phyloP scores from a whole-genome alignment of 2,797 vertebrate species.

The Simalia tracyae region DNA sequence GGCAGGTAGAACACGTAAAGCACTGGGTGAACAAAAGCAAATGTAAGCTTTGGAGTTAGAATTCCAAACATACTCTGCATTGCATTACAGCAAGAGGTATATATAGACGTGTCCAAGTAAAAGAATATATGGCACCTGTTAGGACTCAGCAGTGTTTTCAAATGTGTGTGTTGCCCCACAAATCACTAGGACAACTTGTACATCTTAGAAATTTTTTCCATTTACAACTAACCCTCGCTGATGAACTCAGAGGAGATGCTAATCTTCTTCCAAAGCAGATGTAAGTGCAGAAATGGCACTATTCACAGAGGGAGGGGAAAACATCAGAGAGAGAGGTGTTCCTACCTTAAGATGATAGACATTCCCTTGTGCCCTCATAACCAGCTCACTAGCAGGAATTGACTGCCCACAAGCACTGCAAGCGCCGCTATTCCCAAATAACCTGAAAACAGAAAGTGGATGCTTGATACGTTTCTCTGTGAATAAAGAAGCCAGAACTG shows the following conservation, averaged over 20 bases:
- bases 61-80: slow-evolving; percentile 54
- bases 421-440: slow-evolving; percentile 98
- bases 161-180: neutral
- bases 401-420: slow-evolving; percentile 99
- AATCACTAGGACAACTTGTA: slow-evolving; percentile 31
- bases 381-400: slow-evolving; percentile 96
- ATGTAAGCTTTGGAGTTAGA: slow-evolving; percentile 64
- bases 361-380: slow-evolving; percentile 98
- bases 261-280: slow-evolving; percentile 11
- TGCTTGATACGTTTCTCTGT: slow-evolving; percentile 57
- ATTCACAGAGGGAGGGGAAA: neutral
- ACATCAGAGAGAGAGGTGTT: neutral
- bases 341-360: slow-evolving; percentile 99
- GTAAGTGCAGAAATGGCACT: neutral
- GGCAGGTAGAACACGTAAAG: slow-evolving; percentile 99
- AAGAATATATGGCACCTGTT: slow-evolving; percentile 53
- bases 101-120: slow-evolving; percentile 47
- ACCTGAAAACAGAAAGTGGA: slow-evolving; percentile 79
- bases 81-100: slow-evolving; percentile 51
- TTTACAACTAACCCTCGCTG: slow-evolving; percentile 21
- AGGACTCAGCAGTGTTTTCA: slow-evolving; percentile 52
- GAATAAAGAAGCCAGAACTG: slow-evolving; percentile 51
- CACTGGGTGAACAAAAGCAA: slow-evolving; percentile 79
- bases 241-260: slow-evolving; percentile 25
- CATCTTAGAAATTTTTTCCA: slow-evolving; percentile 20